These are phyloP conservation scores for Aleiodes leptofemur DNA, from an alignment of 2,888 invertebrate species.

Conservation along the genomic window DNA sequence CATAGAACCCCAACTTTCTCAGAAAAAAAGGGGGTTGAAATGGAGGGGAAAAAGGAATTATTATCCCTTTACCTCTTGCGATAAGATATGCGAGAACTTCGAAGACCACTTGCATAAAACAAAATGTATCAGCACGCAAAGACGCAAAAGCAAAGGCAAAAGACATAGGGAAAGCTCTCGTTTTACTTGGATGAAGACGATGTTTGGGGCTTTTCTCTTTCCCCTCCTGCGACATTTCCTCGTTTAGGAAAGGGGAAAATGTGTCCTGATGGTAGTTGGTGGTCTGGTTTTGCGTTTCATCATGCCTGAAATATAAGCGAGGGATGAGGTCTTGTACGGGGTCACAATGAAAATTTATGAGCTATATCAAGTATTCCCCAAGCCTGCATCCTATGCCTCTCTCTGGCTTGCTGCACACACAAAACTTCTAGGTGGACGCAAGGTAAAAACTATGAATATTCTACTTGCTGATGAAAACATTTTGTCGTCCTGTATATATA, in stretches of 20 bases:
- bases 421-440: slow-evolving; percentile 37
- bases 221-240: slow-evolving; percentile 15
- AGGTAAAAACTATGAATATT: slow-evolving; percentile 46
- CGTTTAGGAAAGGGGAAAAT: background rate
- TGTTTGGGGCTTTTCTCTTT: background rate
- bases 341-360: slow-evolving; percentile 63
- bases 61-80: background rate
- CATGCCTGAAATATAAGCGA: slow-evolving; percentile 30
- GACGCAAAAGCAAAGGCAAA: too few relatives aligned
- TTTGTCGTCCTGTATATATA: background rate
- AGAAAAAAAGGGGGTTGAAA: too few relatives aligned
- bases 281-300: slow-evolving; percentile 44
- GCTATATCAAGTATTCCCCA: slow-evolving; percentile 56
- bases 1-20: background rate
- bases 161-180: background rate
- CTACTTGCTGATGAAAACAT: slow-evolving; percentile 13
- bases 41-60: background rate
- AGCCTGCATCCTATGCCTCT: slow-evolving; percentile 46
- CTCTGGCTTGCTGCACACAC: background rate
- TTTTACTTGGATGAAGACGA: slow-evolving; percentile 14
- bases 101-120: slow-evolving; percentile 13
- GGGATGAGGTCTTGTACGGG: slow-evolving; percentile 16
- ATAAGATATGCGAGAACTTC: slow-evolving; percentile 22
- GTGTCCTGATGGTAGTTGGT: slow-evolving; percentile 32
- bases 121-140: slow-evolving; percentile 25